Evolutionary conservation across 1,140 invertebrate genomes (phyloP), one percentile per base, ranked within the genome.

Genomic region (Oryctes rhinoceros): DNA sequence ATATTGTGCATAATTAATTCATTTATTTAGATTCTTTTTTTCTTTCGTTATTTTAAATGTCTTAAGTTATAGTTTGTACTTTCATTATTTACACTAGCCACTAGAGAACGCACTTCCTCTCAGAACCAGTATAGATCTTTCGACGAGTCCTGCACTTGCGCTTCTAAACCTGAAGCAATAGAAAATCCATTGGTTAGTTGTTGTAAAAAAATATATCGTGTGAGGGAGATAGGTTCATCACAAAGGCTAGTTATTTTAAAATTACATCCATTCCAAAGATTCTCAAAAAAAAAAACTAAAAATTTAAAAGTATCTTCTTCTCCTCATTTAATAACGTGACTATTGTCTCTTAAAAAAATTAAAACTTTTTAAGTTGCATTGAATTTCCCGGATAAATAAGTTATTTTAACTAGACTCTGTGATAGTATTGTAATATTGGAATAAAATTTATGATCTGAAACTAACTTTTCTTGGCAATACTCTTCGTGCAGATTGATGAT

Each of bases 51-150:
- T 39, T 39, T 39, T 39, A 39, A 24, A 74, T 24, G 20, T 76
- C 44, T 76, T 76, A 76, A n/a, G 11, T 76, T 24, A 76, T 48
- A 76, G 75, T 76, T 76, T 76, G 75, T 76, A 76, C 75, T 76
- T 76, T 76, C 44, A 44, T 76, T 76, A 76, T 76, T 76, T 76
- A 76, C 75, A 76, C 86, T 44, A 76, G 44, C 35, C 75, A 76
- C 75, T 20, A 76, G 35, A n/a, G 35, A 13, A 24, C 35, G 67
- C 67, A 59, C 53, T 76, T 75, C 7, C 44, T 82, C 75, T 85
- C 80, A 90, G 86, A 90, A 90, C 90, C 90, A 90, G 87, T 90
- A 90, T 79, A 90, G 86, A 83, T 90, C 89, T 87, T 90, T 90
- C 30, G 90, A 90, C 79, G 90, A 90, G 84, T 90, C 89, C 85